These are phyloP conservation scores for Drosophila picticornis DNA, from an alignment of 2,888 invertebrate species.

Conservation along the genomic window DNA sequence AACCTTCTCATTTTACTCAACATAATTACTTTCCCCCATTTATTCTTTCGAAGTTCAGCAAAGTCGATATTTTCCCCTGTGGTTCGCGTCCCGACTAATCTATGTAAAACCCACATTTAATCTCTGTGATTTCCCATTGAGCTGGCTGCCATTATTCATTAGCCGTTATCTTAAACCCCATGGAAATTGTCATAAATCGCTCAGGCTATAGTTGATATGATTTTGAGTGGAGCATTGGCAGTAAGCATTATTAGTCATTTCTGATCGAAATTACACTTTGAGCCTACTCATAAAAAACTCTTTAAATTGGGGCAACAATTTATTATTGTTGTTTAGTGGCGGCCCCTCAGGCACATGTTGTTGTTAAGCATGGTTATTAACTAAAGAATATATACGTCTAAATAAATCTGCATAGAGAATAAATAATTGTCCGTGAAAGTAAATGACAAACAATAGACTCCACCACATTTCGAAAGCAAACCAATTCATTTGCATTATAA, in stretches of 20 bases:
- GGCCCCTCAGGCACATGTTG: conserved; percentile 56
- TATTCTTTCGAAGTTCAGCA: conserved; percentile 5
- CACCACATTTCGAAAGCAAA: conserved; percentile 33
- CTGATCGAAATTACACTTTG: conserved; percentile 19
- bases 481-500: conserved; percentile 30
- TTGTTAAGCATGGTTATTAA: conserved; percentile 65
- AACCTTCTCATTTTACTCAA: conserved; percentile 2
- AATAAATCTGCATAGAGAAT: conserved; percentile 28
- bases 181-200: conserved; percentile 12
- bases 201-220: neutral
- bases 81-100: conserved; percentile 33
- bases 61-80: neutral
- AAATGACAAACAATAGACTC: conserved; percentile 40
- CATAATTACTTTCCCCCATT: neutral
- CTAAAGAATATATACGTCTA: conserved; percentile 40
- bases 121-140: conserved; percentile 7
- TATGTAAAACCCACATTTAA: neutral
- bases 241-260: conserved; percentile 18
- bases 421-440: conserved; percentile 17
- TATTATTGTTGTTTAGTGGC: conserved; percentile 11
- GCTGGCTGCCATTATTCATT: conserved; percentile 3
- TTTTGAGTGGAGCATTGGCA: neutral
- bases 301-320: conserved; percentile 8
- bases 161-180: conserved; percentile 18
- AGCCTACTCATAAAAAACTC: neutral